Evolutionary conservation across 2,888 invertebrate species (phyloP), one percentile per base, ranked within the genome.

Genomic region (Plutella xylostella): DNA sequence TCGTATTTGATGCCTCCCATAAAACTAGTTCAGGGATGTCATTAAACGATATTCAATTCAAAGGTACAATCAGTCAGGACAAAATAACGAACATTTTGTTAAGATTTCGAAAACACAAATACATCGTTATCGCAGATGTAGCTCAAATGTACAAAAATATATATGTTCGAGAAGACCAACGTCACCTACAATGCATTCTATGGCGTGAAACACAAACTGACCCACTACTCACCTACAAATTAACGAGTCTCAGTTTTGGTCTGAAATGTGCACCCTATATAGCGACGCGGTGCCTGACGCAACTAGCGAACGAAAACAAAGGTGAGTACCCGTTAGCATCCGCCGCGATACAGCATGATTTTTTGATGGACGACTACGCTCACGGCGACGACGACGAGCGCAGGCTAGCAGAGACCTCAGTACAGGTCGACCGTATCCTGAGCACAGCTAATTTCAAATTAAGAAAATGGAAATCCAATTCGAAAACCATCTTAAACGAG

Each of bases 61-160:
- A 14, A 21, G 14, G 34, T 15, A 14, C 14, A 34, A 34, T 33
- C 12, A 33, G 14, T 7, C 46, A 69, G 35, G 53, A 56, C 5
- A 60, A 63, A 19, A 44, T 70, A 3, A 49, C 58, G 21, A 45
- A 51, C 4, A 56, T 65, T 17, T 22, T 72, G 1, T 7, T 60
- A 1, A 45, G 60, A 6, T 65, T 63, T 51, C 44, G 68, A 2
- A 46, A 48, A 7, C 55, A 63, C 46, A 46, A 49, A 1, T 48
- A 55, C 30, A 62, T 57, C 1, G 50, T 72, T n/a, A 55, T 57
- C 4, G 62, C 59, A 1, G 67, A 68, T 42, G 58, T 72, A 14
- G 55, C 48, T 22, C 66, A 68, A 50, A 68, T 69, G 62, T 68
- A 61, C 44, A 51, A 63, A 0, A 61, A 63, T 43, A 54, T 65